phyloP scores from a whole-genome alignment of 2,888 invertebrate species.

The Nematopogon swammerdamellus region DNA sequence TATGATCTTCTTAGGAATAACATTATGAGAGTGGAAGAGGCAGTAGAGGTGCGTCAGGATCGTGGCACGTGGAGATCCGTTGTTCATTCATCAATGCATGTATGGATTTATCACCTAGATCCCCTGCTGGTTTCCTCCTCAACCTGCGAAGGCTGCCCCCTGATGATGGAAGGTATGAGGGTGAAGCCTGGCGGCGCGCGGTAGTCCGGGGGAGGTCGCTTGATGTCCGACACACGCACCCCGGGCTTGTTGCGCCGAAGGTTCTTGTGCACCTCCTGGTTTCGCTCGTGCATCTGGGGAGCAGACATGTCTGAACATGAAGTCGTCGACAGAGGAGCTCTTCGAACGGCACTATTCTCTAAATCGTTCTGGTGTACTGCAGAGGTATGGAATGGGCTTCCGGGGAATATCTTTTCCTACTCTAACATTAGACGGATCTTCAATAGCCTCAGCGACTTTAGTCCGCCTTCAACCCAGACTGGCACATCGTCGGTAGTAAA shows the following conservation, averaged over 20 bases:
- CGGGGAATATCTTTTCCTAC: too few relatives aligned
- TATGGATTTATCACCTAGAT: conserved; percentile 28
- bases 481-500: too few relatives aligned
- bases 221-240: conserved; percentile 49
- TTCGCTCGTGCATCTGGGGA: conserved; percentile 60
- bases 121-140: conserved; percentile 39
- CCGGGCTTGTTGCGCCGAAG: conserved; percentile 62
- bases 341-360: not conserved
- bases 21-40: not conserved
- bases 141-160: conserved; percentile 34
- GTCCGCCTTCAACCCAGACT: too few relatives aligned
- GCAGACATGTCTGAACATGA: not conserved
- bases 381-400: too few relatives aligned
- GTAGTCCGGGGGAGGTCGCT: conserved; percentile 55
- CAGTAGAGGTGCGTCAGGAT: not conserved
- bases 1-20: too few relatives aligned
- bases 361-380: too few relatives aligned
- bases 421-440: too few relatives aligned
- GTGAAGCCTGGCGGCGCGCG: conserved; percentile 61
- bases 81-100: too few relatives aligned
- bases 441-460: too few relatives aligned
- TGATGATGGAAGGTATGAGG: conserved; percentile 50
- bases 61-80: too few relatives aligned
- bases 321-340: not conserved
- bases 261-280: conserved; percentile 65